Percentiles rank a stretch among this genome's conserved stretches.
Conservation (phyloP, 2,888 invertebrate genomes). For the Tetrapedia diversipes region DNA sequence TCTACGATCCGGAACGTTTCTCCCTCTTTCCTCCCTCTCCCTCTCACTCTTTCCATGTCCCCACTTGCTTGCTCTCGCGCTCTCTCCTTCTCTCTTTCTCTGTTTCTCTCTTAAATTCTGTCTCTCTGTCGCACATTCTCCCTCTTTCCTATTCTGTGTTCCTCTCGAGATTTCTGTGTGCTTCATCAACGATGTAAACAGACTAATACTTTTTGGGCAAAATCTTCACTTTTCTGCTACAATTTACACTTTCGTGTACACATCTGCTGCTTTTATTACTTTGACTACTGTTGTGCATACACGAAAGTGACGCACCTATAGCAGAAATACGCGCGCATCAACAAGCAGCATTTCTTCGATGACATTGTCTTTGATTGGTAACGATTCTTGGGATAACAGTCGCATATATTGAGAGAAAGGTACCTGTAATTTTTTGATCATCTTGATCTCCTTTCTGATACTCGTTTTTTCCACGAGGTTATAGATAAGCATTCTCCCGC, state of each 20-base stretch:
- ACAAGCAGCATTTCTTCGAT: constrained; percentile 47
- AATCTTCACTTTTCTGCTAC: constrained; percentile 8
- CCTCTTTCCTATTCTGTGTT: constrained; percentile 28
- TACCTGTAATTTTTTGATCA: background rate
- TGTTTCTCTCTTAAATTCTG: background rate
- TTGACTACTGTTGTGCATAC: constrained; percentile 15
- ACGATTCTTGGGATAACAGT: constrained; percentile 38
- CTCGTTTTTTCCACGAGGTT: constrained; percentile 28
- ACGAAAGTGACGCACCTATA: constrained; percentile 42
- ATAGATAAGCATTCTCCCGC: constrained; percentile 51
- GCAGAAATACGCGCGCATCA: constrained; percentile 49
- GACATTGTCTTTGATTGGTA: constrained; percentile 46
- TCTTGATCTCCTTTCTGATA: background rate
- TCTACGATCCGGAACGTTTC: constrained; percentile 54
- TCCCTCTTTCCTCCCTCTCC: constrained; percentile 22
- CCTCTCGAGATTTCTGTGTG: constrained; percentile 40
- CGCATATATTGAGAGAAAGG: constrained; percentile 23
- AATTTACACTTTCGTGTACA: background rate
- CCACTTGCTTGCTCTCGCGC: constrained; percentile 16
- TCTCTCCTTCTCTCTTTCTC: constrained; percentile 17
- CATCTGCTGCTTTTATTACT: constrained; percentile 8
- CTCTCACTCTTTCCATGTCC: constrained; percentile 19
- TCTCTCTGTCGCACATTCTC: constrained; percentile 20
- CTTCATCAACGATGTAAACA: constrained; percentile 55
- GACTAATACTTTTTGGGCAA: constrained; percentile 44